Evolutionary conservation across 2,888 invertebrate species (phyloP), one percentile per base, ranked within the genome.

Genomic region (Lydus trimaculatus): DNA sequence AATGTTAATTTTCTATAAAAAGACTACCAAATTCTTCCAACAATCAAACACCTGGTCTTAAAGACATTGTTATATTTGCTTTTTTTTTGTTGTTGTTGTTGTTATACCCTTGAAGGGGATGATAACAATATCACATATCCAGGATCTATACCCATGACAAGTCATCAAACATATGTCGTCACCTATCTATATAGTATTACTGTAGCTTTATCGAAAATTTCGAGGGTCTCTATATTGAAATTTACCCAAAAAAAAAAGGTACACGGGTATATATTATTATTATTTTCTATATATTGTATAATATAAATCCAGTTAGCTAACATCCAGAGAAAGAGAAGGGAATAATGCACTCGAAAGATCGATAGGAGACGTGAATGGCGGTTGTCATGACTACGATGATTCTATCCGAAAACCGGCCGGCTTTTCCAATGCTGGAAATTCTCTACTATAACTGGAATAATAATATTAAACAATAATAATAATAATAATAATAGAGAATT

Each of bases 321-420:
- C 13, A 28, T 56, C 56, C 11, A 28, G 52, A 28, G 52, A 23
- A 52, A 52, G 28, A 56, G 56, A 56, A 25, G 15, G 28, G 56
- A 28, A 56, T 56, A 56, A 56, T 56, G 56, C 56, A 56, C 25
- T 56, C 52, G 2, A 73, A 66, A 72, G 77, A 77, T 80, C 78
- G 79, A 79, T 79, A 76, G 60, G 69, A 73, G 76, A 77, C 76
- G 76, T 77, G 72, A 73, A 72, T 69, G 79, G 73, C 78, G 78
- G 78, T 78, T 72, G 73, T 67, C 73, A 78, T 78, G 75, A 77
- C 52, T 56, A 71, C 73, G 65, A 74, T 28, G 11, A n/a, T 77
- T 66, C 74, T 76, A 75, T 77, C 78, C 76, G 56, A 68, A 74
- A 74, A 75, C 72, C 70, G 72, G 72, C 71, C 75, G 72, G 72